Evolutionary conservation across 2,888 invertebrate species (phyloP), one percentile per base, ranked within the genome.

Genomic region (Torymus texanus): DNA sequence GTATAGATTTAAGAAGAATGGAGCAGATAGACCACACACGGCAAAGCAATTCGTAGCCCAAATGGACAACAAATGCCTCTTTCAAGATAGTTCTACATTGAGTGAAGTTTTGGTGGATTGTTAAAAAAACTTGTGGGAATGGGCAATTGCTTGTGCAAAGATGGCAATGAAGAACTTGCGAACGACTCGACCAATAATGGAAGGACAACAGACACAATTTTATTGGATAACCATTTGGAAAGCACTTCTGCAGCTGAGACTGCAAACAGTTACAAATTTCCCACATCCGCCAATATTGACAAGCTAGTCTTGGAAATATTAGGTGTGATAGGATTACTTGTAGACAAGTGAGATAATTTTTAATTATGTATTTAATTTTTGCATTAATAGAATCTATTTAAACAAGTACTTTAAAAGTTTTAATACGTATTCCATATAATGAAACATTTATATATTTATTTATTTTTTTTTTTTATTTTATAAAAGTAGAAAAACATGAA

Each of bases 61-160:
- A 72, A 81, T 81, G 81, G 81, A 75, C 55, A 56, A 66, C 51
- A 51, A 65, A 73, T 73, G 58, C n/a, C 16, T 18, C n/a, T 58
- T 55, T n/a, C 63, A 73, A 75, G 21, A 10, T 24, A 53, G 12
- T 66, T 66, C 13, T 65, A 78, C 2, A 29, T 66, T 55, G 21
- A 68, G 21, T n/a, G 13, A 70, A 81, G 75, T n/a, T 79, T 65
- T 62, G 56, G 72, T 65, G 29, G 65, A 2, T 68, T 41, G 21
- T 51, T 70, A 56, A 71, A 82, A 75, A 85, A 85, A 84, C 79
- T 82, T 66, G 85, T 88, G 87, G 89, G 88, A 89, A 96, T 96
- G 95, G 96, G 96, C 90, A 92, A 93, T 90, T 95, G 95, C 91
- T 93, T 95, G 89, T 95, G 95, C 89, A 95, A 94, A 89, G 92